Percentiles rank a stretch among this genome's conserved stretches.
phyloP scores from a whole-genome alignment of 2,113 vertebrate species.

The Hypomesus transpacificus region DNA sequence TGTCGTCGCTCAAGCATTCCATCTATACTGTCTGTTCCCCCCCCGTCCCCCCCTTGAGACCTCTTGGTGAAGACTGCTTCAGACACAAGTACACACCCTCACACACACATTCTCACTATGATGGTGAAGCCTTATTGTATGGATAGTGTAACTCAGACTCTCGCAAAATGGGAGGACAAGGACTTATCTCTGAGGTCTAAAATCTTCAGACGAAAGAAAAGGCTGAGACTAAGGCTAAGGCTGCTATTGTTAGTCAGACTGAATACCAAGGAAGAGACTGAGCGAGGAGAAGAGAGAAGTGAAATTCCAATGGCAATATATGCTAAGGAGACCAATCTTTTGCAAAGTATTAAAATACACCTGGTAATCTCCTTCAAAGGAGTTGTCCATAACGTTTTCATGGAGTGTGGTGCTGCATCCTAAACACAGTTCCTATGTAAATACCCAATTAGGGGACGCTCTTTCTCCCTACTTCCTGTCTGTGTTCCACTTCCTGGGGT shows the following conservation, averaged over 20 bases:
- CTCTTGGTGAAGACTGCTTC: not conserved
- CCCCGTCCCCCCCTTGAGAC: not conserved
- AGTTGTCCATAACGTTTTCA: too few species aligned
- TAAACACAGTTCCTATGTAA: not conserved
- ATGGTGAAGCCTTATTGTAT: not conserved
- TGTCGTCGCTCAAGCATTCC: not conserved
- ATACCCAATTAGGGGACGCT: not conserved
- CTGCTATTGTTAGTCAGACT: not conserved
- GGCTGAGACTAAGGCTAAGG: not conserved
- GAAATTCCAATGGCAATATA: not conserved
- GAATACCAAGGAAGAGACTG: not conserved
- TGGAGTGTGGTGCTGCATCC: not conserved
- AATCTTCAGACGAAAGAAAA: not conserved
- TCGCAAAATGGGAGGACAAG: too few species aligned
- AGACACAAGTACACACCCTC: not conserved
- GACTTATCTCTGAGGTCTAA: too few species aligned
- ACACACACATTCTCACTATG: not conserved
- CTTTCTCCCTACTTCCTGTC: not conserved
- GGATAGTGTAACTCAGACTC: not conserved
- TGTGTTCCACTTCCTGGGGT: conserved; percentile 4
- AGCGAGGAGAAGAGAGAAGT: not conserved
- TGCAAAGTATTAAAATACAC: not conserved
- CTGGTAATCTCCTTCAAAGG: not conserved
- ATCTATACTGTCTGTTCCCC: not conserved
- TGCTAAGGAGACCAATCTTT: not conserved